A percentile compares a stretch with the other conserved stretches of the same genome.
Conservation (phyloP, 2,797 vertebrate species). For the Streptopelia turtur region DNA sequence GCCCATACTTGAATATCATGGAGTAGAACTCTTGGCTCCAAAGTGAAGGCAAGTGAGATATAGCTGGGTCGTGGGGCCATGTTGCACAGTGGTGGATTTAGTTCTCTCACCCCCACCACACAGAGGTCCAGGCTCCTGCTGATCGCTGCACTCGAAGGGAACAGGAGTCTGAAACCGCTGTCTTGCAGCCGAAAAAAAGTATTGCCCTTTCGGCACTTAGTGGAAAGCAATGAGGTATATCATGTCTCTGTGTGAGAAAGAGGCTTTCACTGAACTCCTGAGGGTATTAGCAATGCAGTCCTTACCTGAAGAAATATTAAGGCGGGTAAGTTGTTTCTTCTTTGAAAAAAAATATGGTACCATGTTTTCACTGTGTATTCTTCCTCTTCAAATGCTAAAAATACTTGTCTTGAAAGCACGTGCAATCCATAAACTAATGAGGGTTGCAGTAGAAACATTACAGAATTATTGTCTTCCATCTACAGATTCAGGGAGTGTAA, state of each 20-base stretch:
- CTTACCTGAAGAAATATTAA: not conserved
- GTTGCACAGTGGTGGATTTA: too few species aligned
- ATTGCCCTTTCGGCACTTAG: not conserved
- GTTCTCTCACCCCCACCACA: accelerated
- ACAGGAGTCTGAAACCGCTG: accelerated
- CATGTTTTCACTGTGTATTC: not conserved
- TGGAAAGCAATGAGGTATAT: not conserved
- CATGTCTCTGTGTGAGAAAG: not conserved
- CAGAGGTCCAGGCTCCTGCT: not conserved
- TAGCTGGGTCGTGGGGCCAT: accelerated
- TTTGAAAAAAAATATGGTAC: not conserved
- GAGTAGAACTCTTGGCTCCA: not conserved
- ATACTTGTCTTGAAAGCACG: not conserved
- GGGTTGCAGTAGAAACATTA: not conserved
- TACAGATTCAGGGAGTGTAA: not conserved
- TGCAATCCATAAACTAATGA: not conserved
- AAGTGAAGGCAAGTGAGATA: not conserved
- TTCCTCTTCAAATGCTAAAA: not conserved
- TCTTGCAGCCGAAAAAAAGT: not conserved
- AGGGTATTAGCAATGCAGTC: not conserved
- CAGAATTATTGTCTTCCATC: not conserved
- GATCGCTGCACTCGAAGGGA: not conserved
- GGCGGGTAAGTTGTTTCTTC: not conserved
- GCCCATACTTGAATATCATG: too few species aligned
- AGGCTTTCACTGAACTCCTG: not conserved